Base-by-base conservation (phyloP, 2,797 vertebrate genomes). In the Pagetopsis macropterus region DNA sequence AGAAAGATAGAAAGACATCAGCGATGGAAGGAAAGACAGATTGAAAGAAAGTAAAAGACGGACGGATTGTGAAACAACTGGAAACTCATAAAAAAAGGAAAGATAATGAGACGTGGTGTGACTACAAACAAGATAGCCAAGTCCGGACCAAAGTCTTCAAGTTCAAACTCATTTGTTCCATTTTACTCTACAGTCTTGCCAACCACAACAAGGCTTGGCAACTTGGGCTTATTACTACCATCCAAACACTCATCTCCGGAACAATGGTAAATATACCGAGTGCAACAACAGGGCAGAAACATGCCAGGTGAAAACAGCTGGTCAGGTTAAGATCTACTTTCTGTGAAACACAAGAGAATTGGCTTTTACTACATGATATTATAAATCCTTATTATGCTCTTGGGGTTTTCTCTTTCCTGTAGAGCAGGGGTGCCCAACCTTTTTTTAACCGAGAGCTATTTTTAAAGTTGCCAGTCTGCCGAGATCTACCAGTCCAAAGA, bases 121-220 rank as follows among this genome's bases (percentile, higher is more conserved):
- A 41, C 65, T 3, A 2, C 21, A 45, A 40, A 23, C 45, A 16
- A 45, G 65, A 71, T 43, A 12, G 27, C 31, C 19, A 5, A 2
- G 14, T 49, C 59, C 46, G 58, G 58, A 73, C 60, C 58, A 6
- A 17, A 61, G 21, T 13, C 67, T 78, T 43, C 11, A 27, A 75
- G 72, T 72, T 85, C 45, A 78, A 71, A 14, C 48, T 77, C 58
- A 78, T 73, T 84, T 71, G 58, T 81, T 88, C 76, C 65, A 71
- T 81, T 59, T 78, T 48, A 78, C 33, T 52, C n/a, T 31, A 2
- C 31, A 55, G 37, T 66, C 61, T 9, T 57, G 68, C 65, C 79
- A 79, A 68, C 58, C 46, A 68, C 48, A 85, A 70, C 52, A 60
- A 76, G 65, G 57, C 27, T n/a, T 62, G 48, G 19, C 27, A 70